A percentile compares a stretch with the other conserved stretches of the same genome.
These are phyloP conservation scores for Podarcis raffonei DNA, from an alignment of 2,113 vertebrate genomes.

Conservation along the genomic window DNA sequence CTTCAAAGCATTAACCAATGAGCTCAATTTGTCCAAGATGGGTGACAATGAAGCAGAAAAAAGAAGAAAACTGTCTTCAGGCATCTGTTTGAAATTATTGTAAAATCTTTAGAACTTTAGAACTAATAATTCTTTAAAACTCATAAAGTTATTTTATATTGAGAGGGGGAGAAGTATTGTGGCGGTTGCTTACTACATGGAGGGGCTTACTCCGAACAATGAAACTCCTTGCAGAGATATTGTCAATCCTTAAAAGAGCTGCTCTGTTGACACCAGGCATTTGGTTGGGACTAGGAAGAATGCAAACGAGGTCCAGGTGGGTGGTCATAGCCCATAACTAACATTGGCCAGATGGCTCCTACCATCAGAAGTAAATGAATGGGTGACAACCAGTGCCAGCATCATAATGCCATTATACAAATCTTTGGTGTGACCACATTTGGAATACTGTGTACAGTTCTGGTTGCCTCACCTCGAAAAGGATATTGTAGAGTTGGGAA, in stretches of 20 bases:
- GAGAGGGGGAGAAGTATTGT: slow-evolving; percentile 47
- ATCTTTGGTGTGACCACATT: too few species aligned
- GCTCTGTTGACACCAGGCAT: slow-evolving; percentile 63
- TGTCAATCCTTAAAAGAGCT: slow-evolving; percentile 65
- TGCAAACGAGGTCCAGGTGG: slow-evolving; percentile 46
- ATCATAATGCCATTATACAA: too few species aligned
- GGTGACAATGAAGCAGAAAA: slow-evolving; percentile 45
- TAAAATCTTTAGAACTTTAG: slow-evolving; percentile 29
- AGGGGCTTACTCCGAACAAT: slow-evolving; percentile 55
- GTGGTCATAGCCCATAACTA: slow-evolving; percentile 45
- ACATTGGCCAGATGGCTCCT: not conserved
- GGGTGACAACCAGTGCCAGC: too few species aligned
- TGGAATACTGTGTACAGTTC: too few species aligned
- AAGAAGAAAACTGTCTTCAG: slow-evolving; percentile 38
- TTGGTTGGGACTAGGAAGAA: slow-evolving; percentile 29
- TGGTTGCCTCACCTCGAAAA: too few species aligned
- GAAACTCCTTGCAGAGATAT: slow-evolving; percentile 46
- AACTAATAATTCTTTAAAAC: slow-evolving; percentile 58
- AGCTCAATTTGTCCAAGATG: not conserved
- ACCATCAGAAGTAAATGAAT: rapidly evolving
- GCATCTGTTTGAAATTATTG: slow-evolving; percentile 56
- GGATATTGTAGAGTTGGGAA: too few species aligned
- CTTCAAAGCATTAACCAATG: not conserved
- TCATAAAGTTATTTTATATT: slow-evolving; percentile 60
- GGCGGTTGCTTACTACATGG: slow-evolving; percentile 45